Evolutionary conservation across 1,140 invertebrate genomes (phyloP).

Genomic region (Gonatopus flavifemur): DNA sequence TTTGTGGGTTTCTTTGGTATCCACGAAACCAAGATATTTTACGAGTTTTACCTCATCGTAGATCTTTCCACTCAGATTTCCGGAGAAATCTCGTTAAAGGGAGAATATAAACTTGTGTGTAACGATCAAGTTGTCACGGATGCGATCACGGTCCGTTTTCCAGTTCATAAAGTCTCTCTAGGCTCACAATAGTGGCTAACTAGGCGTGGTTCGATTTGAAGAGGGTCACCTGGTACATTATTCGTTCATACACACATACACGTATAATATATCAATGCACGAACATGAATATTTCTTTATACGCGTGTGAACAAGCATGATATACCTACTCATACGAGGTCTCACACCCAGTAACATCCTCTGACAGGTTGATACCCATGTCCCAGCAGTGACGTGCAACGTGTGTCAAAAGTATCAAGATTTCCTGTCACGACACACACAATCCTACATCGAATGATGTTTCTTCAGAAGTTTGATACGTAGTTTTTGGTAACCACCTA

Average conservation of each 20-base stretch:
- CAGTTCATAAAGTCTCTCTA: conserved; percentile 37
- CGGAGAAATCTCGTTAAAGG: too few relatives aligned
- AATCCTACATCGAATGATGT: too few relatives aligned
- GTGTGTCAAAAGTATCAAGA: conserved; percentile 29
- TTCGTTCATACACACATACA: conserved; percentile 16
- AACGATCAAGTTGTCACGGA: conserved; percentile 42
- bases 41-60: too few relatives aligned
- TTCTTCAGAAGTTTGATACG: too few relatives aligned
- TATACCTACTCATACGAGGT: conserved; percentile 11
- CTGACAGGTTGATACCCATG: conserved; percentile 37
- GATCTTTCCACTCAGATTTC: too few relatives aligned
- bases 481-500: too few relatives aligned
- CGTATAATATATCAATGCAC: conserved; percentile 1
- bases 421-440: conserved; percentile 20
- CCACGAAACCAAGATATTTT: too few relatives aligned
- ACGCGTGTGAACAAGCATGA: neutral
- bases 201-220: conserved; percentile 41
- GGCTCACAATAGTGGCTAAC: conserved; percentile 39
- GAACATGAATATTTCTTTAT: conserved; percentile 5
- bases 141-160: conserved; percentile 34
- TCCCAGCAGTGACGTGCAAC: conserved; percentile 19
- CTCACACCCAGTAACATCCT: conserved; percentile 28
- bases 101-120: too few relatives aligned
- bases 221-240: conserved; percentile 40
- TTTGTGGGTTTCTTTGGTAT: too few relatives aligned